phyloP scores from a whole-genome alignment of 2,797 vertebrate genomes.

The Sarcoramphus papa region DNA sequence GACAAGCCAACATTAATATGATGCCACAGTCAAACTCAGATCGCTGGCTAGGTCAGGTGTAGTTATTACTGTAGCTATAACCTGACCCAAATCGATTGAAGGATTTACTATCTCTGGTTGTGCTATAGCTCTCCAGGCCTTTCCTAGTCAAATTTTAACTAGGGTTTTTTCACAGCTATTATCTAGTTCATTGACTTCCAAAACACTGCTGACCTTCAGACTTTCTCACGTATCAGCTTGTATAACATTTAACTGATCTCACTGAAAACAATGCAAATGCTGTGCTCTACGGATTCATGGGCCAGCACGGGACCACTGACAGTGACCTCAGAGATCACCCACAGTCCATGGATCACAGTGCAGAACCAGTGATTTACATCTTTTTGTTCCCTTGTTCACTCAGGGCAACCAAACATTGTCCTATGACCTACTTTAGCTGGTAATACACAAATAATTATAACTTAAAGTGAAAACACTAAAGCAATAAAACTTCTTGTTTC shows the following conservation, averaged over 20 bases:
- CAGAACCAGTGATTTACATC: background rate
- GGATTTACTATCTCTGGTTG: background rate
- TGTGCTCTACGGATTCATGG: background rate
- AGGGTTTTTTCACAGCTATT: background rate
- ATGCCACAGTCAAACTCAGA: background rate
- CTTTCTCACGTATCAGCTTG: background rate
- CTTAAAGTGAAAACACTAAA: background rate
- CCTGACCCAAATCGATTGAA: background rate
- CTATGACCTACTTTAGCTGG: background rate
- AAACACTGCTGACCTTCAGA: background rate
- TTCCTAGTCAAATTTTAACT: background rate
- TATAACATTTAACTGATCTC: background rate
- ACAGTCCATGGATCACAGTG: background rate
- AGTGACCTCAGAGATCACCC: background rate
- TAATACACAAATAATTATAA: background rate
- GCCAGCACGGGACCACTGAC: background rate
- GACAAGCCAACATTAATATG: background rate
- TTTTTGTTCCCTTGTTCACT: background rate
- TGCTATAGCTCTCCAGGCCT: background rate
- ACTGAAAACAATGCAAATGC: background rate
- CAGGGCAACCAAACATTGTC: background rate
- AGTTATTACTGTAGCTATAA: background rate
- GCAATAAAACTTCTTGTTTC: constrained; percentile 16
- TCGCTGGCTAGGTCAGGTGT: background rate
- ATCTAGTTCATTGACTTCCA: background rate